Conservation (phyloP, 2,888 invertebrate genomes). For the Apeira syringaria region DNA sequence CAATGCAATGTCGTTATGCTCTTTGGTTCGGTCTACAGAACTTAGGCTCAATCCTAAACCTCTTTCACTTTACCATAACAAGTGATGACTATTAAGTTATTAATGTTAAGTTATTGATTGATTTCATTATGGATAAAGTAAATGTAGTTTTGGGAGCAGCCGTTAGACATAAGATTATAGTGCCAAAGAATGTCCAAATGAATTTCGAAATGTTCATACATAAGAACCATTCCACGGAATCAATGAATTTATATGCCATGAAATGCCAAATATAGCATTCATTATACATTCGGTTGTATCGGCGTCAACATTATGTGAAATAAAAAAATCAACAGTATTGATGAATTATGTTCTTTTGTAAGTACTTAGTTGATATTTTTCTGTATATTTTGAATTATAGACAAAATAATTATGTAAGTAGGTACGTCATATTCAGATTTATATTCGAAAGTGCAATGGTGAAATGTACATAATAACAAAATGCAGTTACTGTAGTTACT, state of each 20-base stretch:
- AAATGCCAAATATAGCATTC: constrained; percentile 66
- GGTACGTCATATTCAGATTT: constrained; percentile 48
- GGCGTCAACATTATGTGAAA: constrained; percentile 30
- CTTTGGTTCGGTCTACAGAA: constrained; percentile 66
- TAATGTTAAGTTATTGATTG: too few relatives aligned
- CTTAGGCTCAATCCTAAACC: constrained; percentile 19
- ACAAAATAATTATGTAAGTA: constrained; percentile 12
- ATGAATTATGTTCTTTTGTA: constrained; percentile 26
- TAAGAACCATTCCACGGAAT: constrained; percentile 71
- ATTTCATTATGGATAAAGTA: background rate
- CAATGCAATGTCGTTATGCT: constrained; percentile 51
- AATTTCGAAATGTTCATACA: constrained; percentile 58
- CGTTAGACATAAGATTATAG: constrained; percentile 68
- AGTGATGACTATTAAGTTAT: too few relatives aligned
- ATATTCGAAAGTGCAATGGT: constrained; percentile 53
- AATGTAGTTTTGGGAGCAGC: background rate
- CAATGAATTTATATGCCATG: constrained; percentile 58
- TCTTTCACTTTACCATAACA: constrained; percentile 1
- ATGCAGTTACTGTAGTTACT: constrained; percentile 54
- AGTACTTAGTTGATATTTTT: constrained; percentile 37
- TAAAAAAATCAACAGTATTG: constrained; percentile 51
- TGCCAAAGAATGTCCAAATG: constrained; percentile 83
- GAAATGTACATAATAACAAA: constrained; percentile 65
- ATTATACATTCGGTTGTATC: constrained; percentile 29
- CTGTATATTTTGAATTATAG: constrained; percentile 52